Evolutionary conservation across 1,140 invertebrate genomes (phyloP).

Genomic region (Arctopsyche grandis): DNA sequence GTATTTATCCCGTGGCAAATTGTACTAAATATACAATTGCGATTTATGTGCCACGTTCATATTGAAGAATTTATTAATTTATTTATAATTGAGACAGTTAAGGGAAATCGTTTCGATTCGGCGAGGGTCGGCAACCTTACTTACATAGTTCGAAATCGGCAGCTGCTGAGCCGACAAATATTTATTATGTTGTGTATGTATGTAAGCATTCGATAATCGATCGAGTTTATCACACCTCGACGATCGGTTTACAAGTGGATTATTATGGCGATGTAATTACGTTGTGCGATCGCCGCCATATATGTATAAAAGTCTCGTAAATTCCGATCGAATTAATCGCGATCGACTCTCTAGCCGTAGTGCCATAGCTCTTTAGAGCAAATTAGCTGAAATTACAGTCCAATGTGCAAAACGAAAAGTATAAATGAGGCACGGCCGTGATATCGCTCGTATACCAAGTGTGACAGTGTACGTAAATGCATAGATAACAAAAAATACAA

Average conservation of each 20-base stretch:
- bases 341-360: too few species aligned
- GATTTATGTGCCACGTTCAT: too few species aligned
- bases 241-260: neutral
- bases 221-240: constrained; percentile 10
- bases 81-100: constrained; percentile 19
- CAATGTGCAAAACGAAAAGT: too few species aligned
- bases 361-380: too few species aligned
- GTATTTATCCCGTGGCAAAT: too few species aligned
- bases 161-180: constrained; percentile 15
- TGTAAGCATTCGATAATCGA: constrained; percentile 16
- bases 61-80: neutral
- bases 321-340: neutral
- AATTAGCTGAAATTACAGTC: too few species aligned
- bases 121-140: constrained; percentile 10
- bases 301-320: neutral
- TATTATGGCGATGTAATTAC: constrained; percentile 7
- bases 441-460: too few species aligned
- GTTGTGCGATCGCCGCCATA: neutral
- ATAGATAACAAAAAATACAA: too few species aligned
- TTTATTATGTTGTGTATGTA: constrained; percentile 12
- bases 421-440: too few species aligned
- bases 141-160: neutral
- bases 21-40: too few species aligned
- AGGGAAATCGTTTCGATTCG: constrained; percentile 8
- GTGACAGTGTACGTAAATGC: too few species aligned